phyloP scores from a whole-genome alignment of 1,140 invertebrate genomes.

The Myzus persicae region DNA sequence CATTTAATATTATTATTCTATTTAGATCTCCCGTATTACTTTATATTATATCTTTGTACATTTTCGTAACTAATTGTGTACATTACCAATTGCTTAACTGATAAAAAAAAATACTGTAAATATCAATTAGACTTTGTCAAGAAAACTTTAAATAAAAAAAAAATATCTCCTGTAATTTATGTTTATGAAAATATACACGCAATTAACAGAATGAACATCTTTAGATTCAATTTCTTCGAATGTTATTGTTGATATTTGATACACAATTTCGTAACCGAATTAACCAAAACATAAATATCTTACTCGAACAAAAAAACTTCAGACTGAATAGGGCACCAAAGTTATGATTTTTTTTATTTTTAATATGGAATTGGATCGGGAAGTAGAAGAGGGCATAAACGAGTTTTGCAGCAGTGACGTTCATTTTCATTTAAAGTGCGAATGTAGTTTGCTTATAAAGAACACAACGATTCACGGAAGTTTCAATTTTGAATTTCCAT shows the following conservation, averaged over 20 bases:
- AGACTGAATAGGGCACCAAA: background rate
- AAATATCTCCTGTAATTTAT: background rate
- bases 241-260: background rate
- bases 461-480: background rate
- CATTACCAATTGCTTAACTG: too few species aligned
- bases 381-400: background rate
- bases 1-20: background rate
- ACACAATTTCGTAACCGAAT: background rate
- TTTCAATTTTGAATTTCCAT: conserved; percentile 42
- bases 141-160: too few species aligned
- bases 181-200: background rate
- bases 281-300: background rate
- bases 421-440: conserved; percentile 29
- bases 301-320: background rate
- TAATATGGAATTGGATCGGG: background rate
- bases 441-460: background rate
- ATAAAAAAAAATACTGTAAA: too few species aligned
- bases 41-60: too few species aligned
- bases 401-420: background rate
- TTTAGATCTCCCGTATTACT: background rate
- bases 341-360: background rate
- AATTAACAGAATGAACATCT: background rate
- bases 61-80: too few species aligned
- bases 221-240: background rate
- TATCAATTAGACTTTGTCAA: too few species aligned